Base-by-base conservation (phyloP, 1,140 invertebrate species). In the Macrobrachium rosenbergii region DNA sequence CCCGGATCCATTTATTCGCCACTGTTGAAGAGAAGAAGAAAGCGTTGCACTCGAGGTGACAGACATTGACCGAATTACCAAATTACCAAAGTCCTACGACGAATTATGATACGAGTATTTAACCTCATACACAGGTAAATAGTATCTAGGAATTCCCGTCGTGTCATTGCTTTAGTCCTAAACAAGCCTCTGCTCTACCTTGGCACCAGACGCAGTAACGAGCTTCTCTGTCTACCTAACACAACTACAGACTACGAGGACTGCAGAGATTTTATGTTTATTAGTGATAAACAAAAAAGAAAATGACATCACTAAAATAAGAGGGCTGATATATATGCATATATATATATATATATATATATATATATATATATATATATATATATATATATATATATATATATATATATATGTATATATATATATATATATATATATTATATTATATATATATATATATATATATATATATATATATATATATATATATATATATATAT, bases 1-100 rank as follows among this genome's bases (percentile, higher is more conserved):
- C 83, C 5, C 76, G 62, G 58, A 86, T 86, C 83, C 83, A 86
- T 21, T 79, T 78, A 63, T 79, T 86, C 23, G 83, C 76, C 60
- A 79, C 83, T 86, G 76, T 14, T 19, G 59, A 64, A 82, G 19
- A n/a, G 3, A 80, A 14, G 19, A 43, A 80, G 14, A 60, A 17
- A 63, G 17, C 16, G 17, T 17, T 16, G 37, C 17, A 11, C 16
- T 19, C 17, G 43, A 58, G 37, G 45, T 60, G 0, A 58, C 2
- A 0, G 5, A n/a, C 21, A 23, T 12, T 52, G 16, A 16, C 19
- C 43, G 17, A 43, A n/a, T n/a, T n/a, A n/a, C n/a, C n/a, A n/a
- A n/a, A n/a, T n/a, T n/a, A n/a, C n/a, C n/a, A n/a, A n/a, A n/a
- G n/a, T n/a, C n/a, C n/a, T n/a, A n/a, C n/a, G n/a, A n/a, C n/a